Evolutionary conservation across 2,113 vertebrate species (phyloP).

Genomic region (Sinocyclocheilus grahami): DNA sequence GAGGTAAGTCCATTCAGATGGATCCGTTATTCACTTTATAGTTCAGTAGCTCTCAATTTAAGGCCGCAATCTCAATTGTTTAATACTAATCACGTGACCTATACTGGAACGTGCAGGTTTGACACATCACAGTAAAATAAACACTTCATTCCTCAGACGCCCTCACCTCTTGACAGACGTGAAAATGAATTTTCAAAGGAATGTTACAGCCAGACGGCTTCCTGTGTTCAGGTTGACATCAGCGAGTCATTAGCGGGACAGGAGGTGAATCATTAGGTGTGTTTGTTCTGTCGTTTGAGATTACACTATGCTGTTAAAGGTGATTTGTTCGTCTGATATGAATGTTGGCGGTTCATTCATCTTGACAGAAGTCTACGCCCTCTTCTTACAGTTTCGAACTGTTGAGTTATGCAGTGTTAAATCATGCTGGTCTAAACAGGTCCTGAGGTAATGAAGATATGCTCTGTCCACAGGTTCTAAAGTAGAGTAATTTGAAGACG

Average conservation of each 20-base stretch:
- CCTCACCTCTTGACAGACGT: conserved; percentile 14
- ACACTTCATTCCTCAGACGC: neutral
- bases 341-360: conserved; percentile 7
- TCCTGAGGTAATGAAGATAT: neutral
- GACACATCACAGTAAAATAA: neutral
- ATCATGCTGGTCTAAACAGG: neutral
- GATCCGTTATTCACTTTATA: neutral
- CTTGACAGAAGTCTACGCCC: neutral
- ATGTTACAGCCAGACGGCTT: neutral
- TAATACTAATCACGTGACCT: neutral
- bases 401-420: neutral
- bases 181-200: conserved; percentile 40
- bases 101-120: neutral
- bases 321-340: conserved; percentile 14
- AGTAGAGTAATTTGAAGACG: neutral
- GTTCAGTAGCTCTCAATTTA: neutral
- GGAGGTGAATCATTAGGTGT: conserved; percentile 13
- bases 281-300: conserved; percentile 4
- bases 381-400: neutral
- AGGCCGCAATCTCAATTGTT: neutral
- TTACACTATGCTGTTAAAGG: conserved; percentile 1
- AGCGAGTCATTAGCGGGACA: conserved; percentile 17
- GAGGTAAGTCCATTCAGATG: neutral
- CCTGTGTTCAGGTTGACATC: neutral
- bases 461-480: neutral